Base-by-base conservation (phyloP, 2,797 vertebrate genomes). In the Coreius guichenoti region DNA sequence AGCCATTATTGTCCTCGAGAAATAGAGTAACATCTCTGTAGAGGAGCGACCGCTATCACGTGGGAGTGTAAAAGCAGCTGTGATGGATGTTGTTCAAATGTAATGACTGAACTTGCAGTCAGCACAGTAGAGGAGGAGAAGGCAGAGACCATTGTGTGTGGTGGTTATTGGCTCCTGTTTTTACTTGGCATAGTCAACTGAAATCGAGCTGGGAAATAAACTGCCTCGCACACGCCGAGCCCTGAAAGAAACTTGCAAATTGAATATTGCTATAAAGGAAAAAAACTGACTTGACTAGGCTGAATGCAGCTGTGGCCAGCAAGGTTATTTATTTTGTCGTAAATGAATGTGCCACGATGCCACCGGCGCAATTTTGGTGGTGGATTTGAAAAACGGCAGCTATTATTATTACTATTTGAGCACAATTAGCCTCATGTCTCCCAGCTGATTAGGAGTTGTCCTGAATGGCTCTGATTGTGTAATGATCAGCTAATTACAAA, bases 401-500 rank as follows among this genome's bases (percentile, higher is more conserved):
- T 85, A 69, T 58, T 67, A 81, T 80, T 77, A 80, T 43, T 79
- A 63, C 51, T 85, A 61, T 45, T 82, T 73, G 65, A 74, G 72
- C n/a, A 47, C 14, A 81, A 75, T 74, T 23, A 36, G 51, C 49
- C 63, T 70, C 65, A 63, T 77, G 85, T 83, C 87, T 87, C 65
- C 56, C 83, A 58, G 81, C 58, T 78, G 75, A 87, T 76, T 26
- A 47, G 23, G 21, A 80, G 70, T 61, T 76, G 69, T 86, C 65
- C 76, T 86, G 85, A 77, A 82, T 84, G 77, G 51, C 75, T 81
- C 43, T 86, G 85, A 79, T 88, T 90, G 83, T 87, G 83, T 82
- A 88, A 88, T 72, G 77, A 89, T 86, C 77, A 81, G 80, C 86
- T 85, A 82, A 90, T 88, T 87, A 84, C 78, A 83, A 86, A 87